Conservation (phyloP, 2,797 vertebrate species). For the Aldrovandia affinis region DNA sequence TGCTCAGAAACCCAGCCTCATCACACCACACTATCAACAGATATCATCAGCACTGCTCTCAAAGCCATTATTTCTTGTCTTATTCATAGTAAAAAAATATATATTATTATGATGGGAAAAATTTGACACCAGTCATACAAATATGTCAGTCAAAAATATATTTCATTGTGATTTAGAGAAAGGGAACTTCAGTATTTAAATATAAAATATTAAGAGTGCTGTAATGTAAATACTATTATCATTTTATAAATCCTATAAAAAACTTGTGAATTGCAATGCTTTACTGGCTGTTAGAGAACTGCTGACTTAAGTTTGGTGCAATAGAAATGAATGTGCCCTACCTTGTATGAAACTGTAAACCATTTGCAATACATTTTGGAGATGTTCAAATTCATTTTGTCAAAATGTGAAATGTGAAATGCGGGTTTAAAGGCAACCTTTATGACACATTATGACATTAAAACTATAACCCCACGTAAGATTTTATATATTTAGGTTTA, state of each 20-base stretch:
- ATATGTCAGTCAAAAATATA: not conserved
- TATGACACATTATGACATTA: not conserved
- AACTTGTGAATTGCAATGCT: not conserved
- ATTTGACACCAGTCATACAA: not conserved
- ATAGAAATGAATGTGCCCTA: not conserved
- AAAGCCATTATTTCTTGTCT: not conserved
- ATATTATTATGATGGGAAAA: not conserved
- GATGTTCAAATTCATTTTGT: not conserved
- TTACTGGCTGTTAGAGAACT: not conserved
- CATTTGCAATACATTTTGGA: not conserved
- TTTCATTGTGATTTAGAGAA: not conserved
- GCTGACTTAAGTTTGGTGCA: not conserved
- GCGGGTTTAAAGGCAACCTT: not conserved
- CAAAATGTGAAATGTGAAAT: not conserved
- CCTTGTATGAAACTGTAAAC: not conserved
- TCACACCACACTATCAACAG: not conserved
- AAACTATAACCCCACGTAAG: not conserved
- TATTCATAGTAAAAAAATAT: not conserved
- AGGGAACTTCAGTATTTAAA: not conserved
- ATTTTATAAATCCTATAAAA: not conserved
- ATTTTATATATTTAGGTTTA: no score
- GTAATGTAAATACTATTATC: constrained; percentile 3
- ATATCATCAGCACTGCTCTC: not conserved
- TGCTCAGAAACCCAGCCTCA: not conserved
- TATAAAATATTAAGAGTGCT: not conserved